Base-by-base conservation (phyloP, 2,888 invertebrate species). In the Crocallis elinguaria region DNA sequence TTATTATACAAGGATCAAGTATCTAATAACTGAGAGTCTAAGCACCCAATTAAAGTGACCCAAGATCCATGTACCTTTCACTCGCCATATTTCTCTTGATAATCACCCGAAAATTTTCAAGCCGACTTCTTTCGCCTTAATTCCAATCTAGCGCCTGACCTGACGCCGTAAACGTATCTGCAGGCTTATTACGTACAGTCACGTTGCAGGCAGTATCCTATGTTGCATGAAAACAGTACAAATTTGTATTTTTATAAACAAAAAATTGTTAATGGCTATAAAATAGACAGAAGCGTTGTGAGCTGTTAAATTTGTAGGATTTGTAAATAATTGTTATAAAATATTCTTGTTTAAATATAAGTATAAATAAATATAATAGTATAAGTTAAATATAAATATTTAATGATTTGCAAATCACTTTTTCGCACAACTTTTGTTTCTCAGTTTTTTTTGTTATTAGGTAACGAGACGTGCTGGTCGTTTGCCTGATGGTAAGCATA, bases 81-180 rank as follows among this genome's bases (percentile, higher is more conserved):
- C 5, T 29, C 29, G 41, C 46, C 43, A 54, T 54, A 54, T 54
- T 54, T 54, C 48, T 43, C 33, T 8, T 13, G n/a, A 46, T 54
- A 54, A 54, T 54, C 38, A 33, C 43, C 33, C 8, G 32, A 27
- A 54, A 57, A 61, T 64, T 63, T 53, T 63, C 62, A 51, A 50
- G 51, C 49, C 57, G 59, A 57, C 57, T 61, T 64, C 61, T 64
- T 54, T 49, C 60, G 53, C 48, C 43, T 48, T 54, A 54, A 58
- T 62, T 62, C 54, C 50, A 62, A 62, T 62, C 60, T 60, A 58
- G 62, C 33, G 36, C 58, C 62, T 56, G 57, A 51, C 51, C 51
- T 49, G 49, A 45, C 35, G 43, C 36, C 39, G 56, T 49, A 52
- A 64, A 62, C 58, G 62, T 64, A 60, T 60, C 50, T 54, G 56